Conservation (phyloP, 1,140 invertebrate species). For the Himalopsyche phryganea region DNA sequence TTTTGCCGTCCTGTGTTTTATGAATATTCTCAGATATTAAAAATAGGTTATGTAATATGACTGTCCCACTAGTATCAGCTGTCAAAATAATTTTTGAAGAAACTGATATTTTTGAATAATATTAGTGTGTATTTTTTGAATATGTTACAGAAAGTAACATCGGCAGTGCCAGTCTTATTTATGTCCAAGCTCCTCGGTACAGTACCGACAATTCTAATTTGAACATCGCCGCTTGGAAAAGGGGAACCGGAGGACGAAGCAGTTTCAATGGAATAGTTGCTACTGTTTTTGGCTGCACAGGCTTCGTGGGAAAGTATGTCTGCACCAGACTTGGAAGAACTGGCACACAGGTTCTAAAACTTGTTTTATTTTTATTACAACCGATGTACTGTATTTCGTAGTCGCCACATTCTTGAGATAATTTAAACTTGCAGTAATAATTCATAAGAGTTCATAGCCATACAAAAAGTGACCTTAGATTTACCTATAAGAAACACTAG, state of each 20-base stretch:
- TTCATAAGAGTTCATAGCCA: too few relatives aligned
- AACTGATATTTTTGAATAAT: neutral
- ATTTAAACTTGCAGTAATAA: too few relatives aligned
- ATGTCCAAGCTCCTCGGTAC: conserved; percentile 31
- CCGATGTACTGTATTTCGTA: too few relatives aligned
- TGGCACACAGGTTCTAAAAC: conserved; percentile 67
- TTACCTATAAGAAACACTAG: too few relatives aligned
- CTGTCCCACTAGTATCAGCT: conserved; percentile 7
- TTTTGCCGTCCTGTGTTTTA: neutral
- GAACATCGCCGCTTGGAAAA: conserved; percentile 64
- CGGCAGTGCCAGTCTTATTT: conserved; percentile 20
- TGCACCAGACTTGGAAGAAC: conserved; percentile 86
- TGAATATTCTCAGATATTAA: neutral
- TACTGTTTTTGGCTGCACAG: conserved; percentile 92
- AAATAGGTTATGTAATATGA: conserved; percentile 8
- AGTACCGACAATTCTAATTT: conserved; percentile 44
- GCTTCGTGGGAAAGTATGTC: conserved; percentile 83
- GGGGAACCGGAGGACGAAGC: conserved; percentile 89
- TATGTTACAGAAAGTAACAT: conserved; percentile 24
- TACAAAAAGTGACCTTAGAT: too few relatives aligned
- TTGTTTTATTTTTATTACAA: neutral
- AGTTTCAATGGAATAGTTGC: conserved; percentile 96
- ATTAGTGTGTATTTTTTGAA: neutral
- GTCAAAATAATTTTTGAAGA: conserved; percentile 9
- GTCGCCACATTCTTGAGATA: too few relatives aligned